A percentile compares a stretch with the other conserved stretches of the same genome.
Conservation (phyloP, 2,888 invertebrate genomes). For the Meiosimyza decipiens region DNA sequence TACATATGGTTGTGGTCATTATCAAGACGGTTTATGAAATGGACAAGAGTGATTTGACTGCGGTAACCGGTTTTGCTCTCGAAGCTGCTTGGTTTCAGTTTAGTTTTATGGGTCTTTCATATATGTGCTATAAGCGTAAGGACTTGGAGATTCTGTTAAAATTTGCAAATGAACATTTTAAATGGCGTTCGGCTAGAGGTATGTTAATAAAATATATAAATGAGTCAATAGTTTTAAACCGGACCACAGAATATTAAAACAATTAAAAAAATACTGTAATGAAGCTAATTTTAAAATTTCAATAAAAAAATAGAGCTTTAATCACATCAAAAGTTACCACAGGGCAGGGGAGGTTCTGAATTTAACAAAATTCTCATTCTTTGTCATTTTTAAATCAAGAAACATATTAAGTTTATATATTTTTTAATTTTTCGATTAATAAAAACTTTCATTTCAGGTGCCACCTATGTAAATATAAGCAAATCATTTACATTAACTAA, state of each 20-base stretch:
- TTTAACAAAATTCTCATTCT: too few species aligned
- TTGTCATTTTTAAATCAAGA: too few species aligned
- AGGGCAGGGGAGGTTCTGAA: too few species aligned
- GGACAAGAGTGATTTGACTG: conserved; percentile 3
- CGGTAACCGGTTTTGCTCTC: neutral
- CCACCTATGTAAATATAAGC: conserved; percentile 9
- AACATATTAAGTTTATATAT: too few species aligned
- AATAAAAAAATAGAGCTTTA: too few species aligned
- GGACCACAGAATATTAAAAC: too few species aligned
- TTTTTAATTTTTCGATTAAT: neutral
- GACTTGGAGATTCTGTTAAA: neutral
- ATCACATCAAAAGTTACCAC: too few species aligned
- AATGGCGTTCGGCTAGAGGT: conserved; percentile 19
- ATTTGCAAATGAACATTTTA: neutral
- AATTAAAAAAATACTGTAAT: too few species aligned
- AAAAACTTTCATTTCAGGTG: neutral
- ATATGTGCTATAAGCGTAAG: neutral
- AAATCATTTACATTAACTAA: neutral
- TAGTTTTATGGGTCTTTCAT: conserved; percentile 9
- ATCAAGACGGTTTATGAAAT: conserved; percentile 5
- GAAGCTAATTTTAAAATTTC: too few species aligned
- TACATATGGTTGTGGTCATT: conserved; percentile 1
- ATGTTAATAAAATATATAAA: neutral
- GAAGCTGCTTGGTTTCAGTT: conserved; percentile 9
- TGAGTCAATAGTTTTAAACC: neutral